Percentiles rank a stretch among this genome's conserved stretches.
phyloP scores from a whole-genome alignment of 1,140 invertebrate species.

The Drosophila mauritiana region DNA sequence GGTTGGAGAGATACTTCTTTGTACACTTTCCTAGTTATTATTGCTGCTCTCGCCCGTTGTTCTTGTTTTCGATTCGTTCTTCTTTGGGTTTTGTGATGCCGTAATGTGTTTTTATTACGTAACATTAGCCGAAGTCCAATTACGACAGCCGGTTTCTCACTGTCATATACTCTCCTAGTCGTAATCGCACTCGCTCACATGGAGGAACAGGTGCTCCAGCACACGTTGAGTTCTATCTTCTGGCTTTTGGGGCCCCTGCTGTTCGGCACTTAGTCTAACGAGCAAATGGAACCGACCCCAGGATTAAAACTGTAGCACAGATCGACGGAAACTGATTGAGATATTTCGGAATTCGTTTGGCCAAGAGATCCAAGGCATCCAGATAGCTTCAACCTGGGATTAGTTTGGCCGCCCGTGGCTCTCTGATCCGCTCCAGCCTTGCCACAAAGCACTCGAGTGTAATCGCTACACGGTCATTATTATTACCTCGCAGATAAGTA shows the following conservation, averaged over 20 bases:
- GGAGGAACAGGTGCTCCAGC: slow-evolving; percentile 56
- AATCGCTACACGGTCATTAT: slow-evolving; percentile 81
- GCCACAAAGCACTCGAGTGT: slow-evolving; percentile 65
- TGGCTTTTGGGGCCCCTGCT: slow-evolving; percentile 45
- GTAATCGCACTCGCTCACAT: slow-evolving; percentile 1
- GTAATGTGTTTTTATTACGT: slow-evolving; percentile 79
- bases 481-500: slow-evolving; percentile 77
- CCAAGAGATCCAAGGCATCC: slow-evolving; percentile 8
- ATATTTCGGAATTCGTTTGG: slow-evolving; percentile 48
- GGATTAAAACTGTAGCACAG: slow-evolving; percentile 46
- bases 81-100: slow-evolving; percentile 48
- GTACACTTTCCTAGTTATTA: slow-evolving; percentile 54
- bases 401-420: slow-evolving; percentile 26
- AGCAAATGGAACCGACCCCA: slow-evolving; percentile 43
- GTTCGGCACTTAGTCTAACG: slow-evolving; percentile 41
- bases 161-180: slow-evolving; percentile 35
- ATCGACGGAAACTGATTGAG: slow-evolving; percentile 52
- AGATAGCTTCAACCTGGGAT: slow-evolving; percentile 15
- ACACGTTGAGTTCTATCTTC: slow-evolving; percentile 26
- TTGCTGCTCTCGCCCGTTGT: slow-evolving; percentile 41
- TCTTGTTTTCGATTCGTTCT: slow-evolving; percentile 46
- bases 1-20: slow-evolving; percentile 4
- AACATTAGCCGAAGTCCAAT: slow-evolving; percentile 75
- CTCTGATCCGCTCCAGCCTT: slow-evolving; percentile 22
- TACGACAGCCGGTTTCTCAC: slow-evolving; percentile 66